Evolutionary conservation across 2,888 invertebrate species (phyloP).

Genomic region (Anthophora plumipes): DNA sequence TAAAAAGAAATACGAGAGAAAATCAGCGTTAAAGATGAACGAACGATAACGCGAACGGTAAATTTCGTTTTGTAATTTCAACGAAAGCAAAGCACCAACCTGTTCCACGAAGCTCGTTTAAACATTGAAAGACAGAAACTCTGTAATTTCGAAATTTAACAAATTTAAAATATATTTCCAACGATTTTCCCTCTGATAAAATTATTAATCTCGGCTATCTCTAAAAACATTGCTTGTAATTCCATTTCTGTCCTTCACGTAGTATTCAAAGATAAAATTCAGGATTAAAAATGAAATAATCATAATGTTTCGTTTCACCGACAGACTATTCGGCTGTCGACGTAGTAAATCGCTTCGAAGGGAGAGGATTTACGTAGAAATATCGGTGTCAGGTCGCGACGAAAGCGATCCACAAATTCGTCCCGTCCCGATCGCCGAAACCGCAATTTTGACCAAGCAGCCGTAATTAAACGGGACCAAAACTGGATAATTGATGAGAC

Average conservation of each 20-base stretch:
- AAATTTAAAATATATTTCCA: too few species aligned
- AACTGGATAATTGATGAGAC: constrained; percentile 68
- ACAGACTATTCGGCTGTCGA: neutral
- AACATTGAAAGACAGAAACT: neutral
- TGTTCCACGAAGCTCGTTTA: neutral
- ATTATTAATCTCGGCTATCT: too few species aligned
- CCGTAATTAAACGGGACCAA: constrained; percentile 65
- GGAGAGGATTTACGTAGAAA: neutral
- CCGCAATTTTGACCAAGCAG: constrained; percentile 57
- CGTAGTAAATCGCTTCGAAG: neutral
- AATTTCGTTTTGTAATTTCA: neutral
- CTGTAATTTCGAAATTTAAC: too few species aligned
- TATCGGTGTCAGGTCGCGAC: neutral
- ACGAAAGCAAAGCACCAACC: neutral
- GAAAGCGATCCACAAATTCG: constrained; percentile 56
- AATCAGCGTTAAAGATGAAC: neutral
- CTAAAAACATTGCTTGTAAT: too few species aligned
- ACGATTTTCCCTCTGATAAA: too few species aligned
- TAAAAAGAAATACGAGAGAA: neutral
- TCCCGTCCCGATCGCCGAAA: constrained; percentile 33
- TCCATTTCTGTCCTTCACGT: neutral
- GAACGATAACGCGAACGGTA: constrained; percentile 1
- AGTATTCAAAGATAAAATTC: neutral
- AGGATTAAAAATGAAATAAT: neutral
- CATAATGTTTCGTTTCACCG: neutral